phyloP scores from a whole-genome alignment of 1,140 invertebrate genomes.

The Lutraria rhynchaena region DNA sequence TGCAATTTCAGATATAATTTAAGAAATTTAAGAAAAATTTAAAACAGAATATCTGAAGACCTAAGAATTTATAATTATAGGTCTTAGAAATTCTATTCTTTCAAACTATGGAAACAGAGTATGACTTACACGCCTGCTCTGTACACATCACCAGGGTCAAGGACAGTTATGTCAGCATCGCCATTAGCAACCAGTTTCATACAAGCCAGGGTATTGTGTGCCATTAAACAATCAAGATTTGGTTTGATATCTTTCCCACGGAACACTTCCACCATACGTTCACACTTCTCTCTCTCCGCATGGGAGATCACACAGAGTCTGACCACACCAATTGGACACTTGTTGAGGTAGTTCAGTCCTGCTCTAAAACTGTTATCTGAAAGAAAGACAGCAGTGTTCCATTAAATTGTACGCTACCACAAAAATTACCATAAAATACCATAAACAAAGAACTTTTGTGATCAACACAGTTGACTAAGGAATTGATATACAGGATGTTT shows the following conservation, averaged over 20 bases:
- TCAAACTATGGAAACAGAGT: no score
- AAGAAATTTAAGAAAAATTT: no score
- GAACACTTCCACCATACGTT: conserved; percentile 94
- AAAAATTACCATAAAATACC: no score
- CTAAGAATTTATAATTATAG: no score
- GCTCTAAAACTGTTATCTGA: conserved; percentile 72
- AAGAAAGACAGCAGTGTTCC: conserved; percentile 5
- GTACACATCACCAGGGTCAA: conserved; percentile 82
- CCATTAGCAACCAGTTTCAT: conserved; percentile 90
- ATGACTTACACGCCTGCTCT: conserved; percentile 79
- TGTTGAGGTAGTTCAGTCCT: conserved; percentile 72
- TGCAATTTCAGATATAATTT: no score
- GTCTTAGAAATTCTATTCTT: no score
- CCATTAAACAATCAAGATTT: conserved; percentile 92
- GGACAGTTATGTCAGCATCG: conserved; percentile 84
- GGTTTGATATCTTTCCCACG: conserved; percentile 92
- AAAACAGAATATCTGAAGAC: no score
- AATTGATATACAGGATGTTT: background rate
- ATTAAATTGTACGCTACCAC: no score
- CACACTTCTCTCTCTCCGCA: conserved; percentile 94
- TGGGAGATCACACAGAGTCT: conserved; percentile 93
- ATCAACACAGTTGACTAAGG: background rate
- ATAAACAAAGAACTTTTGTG: no score
- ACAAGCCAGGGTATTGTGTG: conserved; percentile 93
- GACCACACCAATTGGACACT: conserved; percentile 75